phyloP scores from a whole-genome alignment of 2,797 vertebrate species.

The Apogon talboti region DNA sequence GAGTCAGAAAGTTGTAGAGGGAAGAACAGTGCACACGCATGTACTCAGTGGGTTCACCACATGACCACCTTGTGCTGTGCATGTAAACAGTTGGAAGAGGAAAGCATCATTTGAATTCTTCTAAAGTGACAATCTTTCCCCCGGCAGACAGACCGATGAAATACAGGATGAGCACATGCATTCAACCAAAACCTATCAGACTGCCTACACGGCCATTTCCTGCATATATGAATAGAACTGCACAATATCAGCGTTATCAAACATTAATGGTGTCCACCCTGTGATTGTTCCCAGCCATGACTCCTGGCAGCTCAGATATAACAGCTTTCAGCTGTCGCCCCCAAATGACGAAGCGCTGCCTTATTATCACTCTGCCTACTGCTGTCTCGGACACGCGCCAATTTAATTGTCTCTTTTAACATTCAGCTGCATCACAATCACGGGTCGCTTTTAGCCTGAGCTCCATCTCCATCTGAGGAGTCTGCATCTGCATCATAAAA shows the following conservation, averaged over 20 bases:
- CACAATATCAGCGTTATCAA: constrained; percentile 40
- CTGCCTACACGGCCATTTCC: constrained; percentile 15
- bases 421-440: constrained; percentile 40
- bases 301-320: constrained; percentile 48
- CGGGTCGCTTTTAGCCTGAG: constrained; percentile 1
- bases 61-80: background rate
- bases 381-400: constrained; percentile 19
- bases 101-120: constrained; percentile 32
- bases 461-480: constrained; percentile 22
- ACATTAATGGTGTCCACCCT: constrained; percentile 48
- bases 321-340: constrained; percentile 43
- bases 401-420: constrained; percentile 52
- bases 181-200: constrained; percentile 23
- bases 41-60: background rate
- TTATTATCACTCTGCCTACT: constrained; percentile 48
- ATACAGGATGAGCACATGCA: constrained; percentile 3
- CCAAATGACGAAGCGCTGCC: constrained; percentile 20
- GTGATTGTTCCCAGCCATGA: constrained; percentile 35
- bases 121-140: constrained; percentile 16
- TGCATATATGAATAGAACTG: constrained; percentile 27
- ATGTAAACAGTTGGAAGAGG: background rate
- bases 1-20: background rate
- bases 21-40: constrained; percentile 6
- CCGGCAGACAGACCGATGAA: constrained; percentile 16
- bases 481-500: constrained; percentile 34